Base-by-base conservation (phyloP, 2,888 invertebrate species). In the Coelopa pilipes region DNA sequence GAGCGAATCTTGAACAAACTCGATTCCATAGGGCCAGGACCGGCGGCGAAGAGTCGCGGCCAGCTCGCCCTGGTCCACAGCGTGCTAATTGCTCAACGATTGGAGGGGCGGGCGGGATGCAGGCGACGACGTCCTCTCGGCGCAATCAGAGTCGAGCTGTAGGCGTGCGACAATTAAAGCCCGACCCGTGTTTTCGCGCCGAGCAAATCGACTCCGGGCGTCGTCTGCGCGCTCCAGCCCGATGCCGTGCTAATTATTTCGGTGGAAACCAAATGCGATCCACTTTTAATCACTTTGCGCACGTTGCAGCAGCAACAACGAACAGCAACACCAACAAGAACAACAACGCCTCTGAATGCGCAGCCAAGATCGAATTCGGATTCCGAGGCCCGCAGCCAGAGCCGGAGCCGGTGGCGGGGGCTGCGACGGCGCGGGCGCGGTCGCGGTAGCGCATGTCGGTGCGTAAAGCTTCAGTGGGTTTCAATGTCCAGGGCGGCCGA, bases 101-200 rank as follows among this genome's bases (percentile, higher is more conserved):
- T 7, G 34, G 34, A 34, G 34, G 34, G 7, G 7, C 4, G 7
- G 34, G 34, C 34, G 34, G 34, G 7, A 4, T 34, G 2, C 34
- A 34, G n/a, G n/a, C n/a, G n/a, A n/a, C n/a, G n/a, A n/a, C n/a
- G n/a, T n/a, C 34, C 34, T 34, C 34, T 34, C 34, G 34, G 34
- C 7, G 34, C 34, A 34, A 34, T 34, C 34, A 34, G 34, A 34
- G 4, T 34, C 34, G 67, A 77, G 65, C 71, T 73, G 78, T 78
- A 78, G 79, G 79, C 79, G 79, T 79, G 78, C 76, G 78, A 78
- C 85, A 84, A 84, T 84, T 84, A 84, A 84, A 81, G 79, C 80
- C 79, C 82, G 85, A 83, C 80, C 84, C 79, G 81, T 85, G 84
- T 84, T 85, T 84, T 84, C 85, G 83, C 85, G 82, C 84, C 82